phyloP scores from a whole-genome alignment of 2,797 vertebrate species.

The Enteromius fasciolatus region DNA sequence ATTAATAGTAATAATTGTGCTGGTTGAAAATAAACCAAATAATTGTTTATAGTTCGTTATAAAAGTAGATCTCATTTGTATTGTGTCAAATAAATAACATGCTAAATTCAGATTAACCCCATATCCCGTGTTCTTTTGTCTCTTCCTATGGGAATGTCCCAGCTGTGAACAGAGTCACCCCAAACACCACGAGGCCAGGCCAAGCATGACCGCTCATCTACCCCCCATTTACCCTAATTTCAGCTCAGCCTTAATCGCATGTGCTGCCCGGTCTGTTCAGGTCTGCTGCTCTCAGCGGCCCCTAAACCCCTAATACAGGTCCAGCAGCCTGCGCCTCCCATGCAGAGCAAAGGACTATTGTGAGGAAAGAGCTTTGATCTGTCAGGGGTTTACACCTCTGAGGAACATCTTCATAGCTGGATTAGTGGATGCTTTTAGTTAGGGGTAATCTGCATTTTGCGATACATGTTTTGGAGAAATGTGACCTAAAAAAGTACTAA shows the following conservation, averaged over 20 bases:
- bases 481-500: neutral
- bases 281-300: constrained; percentile 42
- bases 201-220: constrained; percentile 34
- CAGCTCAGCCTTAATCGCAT: constrained; percentile 55
- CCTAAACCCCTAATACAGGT: constrained; percentile 22
- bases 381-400: constrained; percentile 30
- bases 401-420: constrained; percentile 44
- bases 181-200: constrained; percentile 25
- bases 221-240: constrained; percentile 41
- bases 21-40: neutral
- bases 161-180: constrained; percentile 52
- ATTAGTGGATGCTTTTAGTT: neutral
- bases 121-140: constrained; percentile 40
- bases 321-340: constrained; percentile 5
- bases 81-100: constrained; percentile 31
- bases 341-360: neutral
- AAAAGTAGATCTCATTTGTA: constrained; percentile 18
- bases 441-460: constrained; percentile 17
- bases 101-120: constrained; percentile 43
- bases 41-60: neutral
- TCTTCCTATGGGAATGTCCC: constrained; percentile 58
- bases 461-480: constrained; percentile 11
- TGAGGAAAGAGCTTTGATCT: constrained; percentile 28
- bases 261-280: constrained; percentile 27
- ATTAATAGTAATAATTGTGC: neutral